A percentile compares a stretch with the other conserved stretches of the same genome.
Conservation (phyloP, 2,113 vertebrate genomes). For the Brachionichthys hirsutus region DNA sequence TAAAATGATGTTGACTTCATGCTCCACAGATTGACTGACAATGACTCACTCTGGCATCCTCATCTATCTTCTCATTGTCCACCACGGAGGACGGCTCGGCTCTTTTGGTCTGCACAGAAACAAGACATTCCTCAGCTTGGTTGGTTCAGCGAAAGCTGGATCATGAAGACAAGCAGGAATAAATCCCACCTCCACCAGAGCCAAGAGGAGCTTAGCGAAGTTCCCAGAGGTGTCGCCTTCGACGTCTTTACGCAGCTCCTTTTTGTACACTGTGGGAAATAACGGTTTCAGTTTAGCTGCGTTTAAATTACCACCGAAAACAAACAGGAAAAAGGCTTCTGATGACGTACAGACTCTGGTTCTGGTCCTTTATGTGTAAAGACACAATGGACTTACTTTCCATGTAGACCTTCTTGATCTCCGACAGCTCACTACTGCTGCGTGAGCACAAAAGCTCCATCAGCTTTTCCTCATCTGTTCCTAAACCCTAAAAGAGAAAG, state of each 20-base stretch:
- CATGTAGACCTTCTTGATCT: slow-evolving; percentile 89
- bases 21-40: not conserved
- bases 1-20: too few species aligned
- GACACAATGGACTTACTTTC: slow-evolving; percentile 83
- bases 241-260: slow-evolving; percentile 93
- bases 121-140: not conserved
- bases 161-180: not conserved
- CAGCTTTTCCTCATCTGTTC: slow-evolving; percentile 93
- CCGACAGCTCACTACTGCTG: slow-evolving; percentile 85
- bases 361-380: too few species aligned
- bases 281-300: not conserved
- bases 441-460: slow-evolving; percentile 96
- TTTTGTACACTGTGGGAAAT: slow-evolving; percentile 87
- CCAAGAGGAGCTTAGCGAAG: slow-evolving; percentile 92
- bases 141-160: not conserved
- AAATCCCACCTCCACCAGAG: slow-evolving; percentile 85
- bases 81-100: slow-evolving; percentile 81
- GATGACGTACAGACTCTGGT: too few species aligned
- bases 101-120: slow-evolving; percentile 82
- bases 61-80: slow-evolving; percentile 92
- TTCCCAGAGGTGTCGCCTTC: slow-evolving; percentile 92
- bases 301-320: not conserved
- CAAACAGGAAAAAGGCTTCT: not conserved
- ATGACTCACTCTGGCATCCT: slow-evolving; percentile 88
- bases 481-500: slow-evolving; percentile 83